Base-by-base conservation (phyloP, 2,888 invertebrate genomes). In the Nineta flava region DNA sequence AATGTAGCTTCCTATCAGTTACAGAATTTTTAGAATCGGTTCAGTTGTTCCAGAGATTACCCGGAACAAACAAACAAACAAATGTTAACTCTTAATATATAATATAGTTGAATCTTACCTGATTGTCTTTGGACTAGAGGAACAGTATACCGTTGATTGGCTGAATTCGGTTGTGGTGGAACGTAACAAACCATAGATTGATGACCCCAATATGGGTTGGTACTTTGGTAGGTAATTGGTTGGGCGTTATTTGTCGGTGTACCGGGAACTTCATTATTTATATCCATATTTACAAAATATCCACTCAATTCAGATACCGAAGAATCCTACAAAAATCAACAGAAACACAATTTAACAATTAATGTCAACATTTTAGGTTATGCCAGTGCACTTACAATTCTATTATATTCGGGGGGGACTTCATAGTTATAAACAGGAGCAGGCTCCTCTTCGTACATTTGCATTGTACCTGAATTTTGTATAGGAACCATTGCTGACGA, bases 361-460 rank as follows among this genome's bases (percentile, higher is more conserved):
- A 19, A 17, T 21, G 4, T 12, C 6, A 44, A 44, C 44, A 7
- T 43, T 10, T 43, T 16, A 43, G n/a, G 15, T 43, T 17, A 9
- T 47, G 54, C 56, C 21, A 21, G 26, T 12, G 9, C n/a, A 53
- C 55, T 61, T 55, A 65, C 66, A 57, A 65, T 57, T 55, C 66
- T 57, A 16, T 58, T 57, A 49, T 66, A 67, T 19, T 60, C 61
- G n/a, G n/a, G 17, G 16, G 63, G 62, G 45, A 63, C 58, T 19
- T 61, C 62, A 54, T 62, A 65, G n/a, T 58, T 55, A 53, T 66
- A 67, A 21, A 68, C 60, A 38, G 66, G 55, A 50, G 62, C 65
- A 2, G 63, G 61, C 48, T 60, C 65, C 44, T 62, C 63, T 49
- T 62, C 53, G 12, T 58, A 57, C 38, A 57, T 42, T 5, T 57